These are phyloP conservation scores for Pitangus sulphuratus DNA, from an alignment of 2,797 vertebrate genomes.

Conservation along the genomic window DNA sequence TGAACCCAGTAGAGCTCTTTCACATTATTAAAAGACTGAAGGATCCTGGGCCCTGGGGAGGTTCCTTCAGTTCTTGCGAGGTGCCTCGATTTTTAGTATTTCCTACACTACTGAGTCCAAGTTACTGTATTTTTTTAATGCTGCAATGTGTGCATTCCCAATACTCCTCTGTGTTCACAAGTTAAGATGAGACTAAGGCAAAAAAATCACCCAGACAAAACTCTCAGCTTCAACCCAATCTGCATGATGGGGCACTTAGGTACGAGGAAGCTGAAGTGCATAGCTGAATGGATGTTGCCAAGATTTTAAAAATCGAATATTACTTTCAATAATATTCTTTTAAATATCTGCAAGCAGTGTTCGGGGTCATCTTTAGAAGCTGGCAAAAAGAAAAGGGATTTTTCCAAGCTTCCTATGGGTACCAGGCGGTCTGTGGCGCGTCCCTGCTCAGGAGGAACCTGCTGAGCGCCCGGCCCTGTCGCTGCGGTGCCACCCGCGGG, in stretches of 20 bases:
- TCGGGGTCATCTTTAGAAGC: neutral
- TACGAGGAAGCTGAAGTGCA: neutral
- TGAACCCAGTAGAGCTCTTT: neutral
- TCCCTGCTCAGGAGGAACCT: fast-evolving
- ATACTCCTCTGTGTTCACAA: fast-evolving
- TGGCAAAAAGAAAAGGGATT: fast-evolving
- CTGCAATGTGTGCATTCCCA: fast-evolving
- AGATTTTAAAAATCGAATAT: fast-evolving
- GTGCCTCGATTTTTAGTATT: neutral
- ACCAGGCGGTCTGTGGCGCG: fast-evolving
- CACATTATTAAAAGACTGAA: neutral
- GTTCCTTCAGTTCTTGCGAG: neutral
- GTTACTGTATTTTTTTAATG: neutral
- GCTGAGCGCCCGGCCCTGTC: fast-evolving
- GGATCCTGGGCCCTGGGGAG: neutral
- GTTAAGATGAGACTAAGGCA: neutral
- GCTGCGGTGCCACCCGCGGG: neutral
- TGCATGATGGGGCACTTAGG: neutral
- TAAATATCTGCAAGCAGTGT: too few species aligned
- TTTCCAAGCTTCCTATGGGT: fast-evolving
- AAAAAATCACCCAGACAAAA: neutral
- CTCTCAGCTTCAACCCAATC: neutral
- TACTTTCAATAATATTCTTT: neutral
- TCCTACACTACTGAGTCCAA: neutral
- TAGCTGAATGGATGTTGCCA: too few species aligned